Evolutionary conservation across 2,113 vertebrate genomes (phyloP).

Genomic region (Eupsittula cactorum): DNA sequence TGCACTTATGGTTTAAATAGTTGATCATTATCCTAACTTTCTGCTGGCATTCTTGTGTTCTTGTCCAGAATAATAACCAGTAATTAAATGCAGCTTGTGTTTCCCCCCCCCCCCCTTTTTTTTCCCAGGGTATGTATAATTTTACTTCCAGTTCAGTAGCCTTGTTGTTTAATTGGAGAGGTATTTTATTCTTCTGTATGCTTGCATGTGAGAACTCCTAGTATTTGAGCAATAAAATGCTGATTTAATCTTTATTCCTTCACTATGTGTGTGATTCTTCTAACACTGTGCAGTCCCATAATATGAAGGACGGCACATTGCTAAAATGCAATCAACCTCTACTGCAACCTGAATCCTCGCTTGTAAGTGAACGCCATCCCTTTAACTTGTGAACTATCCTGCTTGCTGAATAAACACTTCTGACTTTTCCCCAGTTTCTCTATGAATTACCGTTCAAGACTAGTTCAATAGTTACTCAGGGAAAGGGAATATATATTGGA

Average conservation of each 20-base stretch:
- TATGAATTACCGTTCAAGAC: not conserved
- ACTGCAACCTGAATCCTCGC: not conserved
- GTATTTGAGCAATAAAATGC: not conserved
- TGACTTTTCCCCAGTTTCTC: not conserved
- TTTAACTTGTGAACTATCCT: not conserved
- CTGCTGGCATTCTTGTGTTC: not conserved
- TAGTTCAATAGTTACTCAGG: not conserved
- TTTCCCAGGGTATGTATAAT: too few relatives aligned
- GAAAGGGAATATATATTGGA: not conserved
- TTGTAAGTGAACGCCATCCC: rapidly evolving
- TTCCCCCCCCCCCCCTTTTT: too few relatives aligned
- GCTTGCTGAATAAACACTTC: not conserved
- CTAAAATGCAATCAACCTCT: not conserved
- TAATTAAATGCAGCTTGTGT: not conserved
- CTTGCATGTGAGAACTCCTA: not conserved
- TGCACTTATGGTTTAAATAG: not conserved
- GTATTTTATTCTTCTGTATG: not conserved
- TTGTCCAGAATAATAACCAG: not conserved
- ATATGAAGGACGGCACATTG: not conserved
- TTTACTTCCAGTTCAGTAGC: not conserved
- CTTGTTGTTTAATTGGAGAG: not conserved
- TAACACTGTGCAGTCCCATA: not conserved
- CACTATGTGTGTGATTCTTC: not conserved
- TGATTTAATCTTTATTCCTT: not conserved
- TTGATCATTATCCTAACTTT: not conserved